phyloP scores from a whole-genome alignment of 2,797 vertebrate genomes.

The Pelobates cultripes region DNA sequence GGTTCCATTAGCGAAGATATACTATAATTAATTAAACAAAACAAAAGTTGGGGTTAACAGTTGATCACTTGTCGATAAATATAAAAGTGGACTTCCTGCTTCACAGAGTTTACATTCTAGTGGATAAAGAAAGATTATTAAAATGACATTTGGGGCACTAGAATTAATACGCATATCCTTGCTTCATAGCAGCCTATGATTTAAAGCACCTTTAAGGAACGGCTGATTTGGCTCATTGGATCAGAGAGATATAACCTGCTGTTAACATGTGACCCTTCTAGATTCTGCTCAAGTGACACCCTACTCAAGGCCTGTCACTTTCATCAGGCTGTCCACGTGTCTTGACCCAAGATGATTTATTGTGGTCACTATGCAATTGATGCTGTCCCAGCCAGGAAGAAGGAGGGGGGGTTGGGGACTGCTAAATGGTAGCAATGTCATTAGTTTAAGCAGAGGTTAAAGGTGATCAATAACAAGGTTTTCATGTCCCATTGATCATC shows the following conservation, averaged over 20 bases:
- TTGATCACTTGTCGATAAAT: no score
- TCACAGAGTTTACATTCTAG: not conserved
- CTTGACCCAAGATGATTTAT: slow-evolving; percentile 82
- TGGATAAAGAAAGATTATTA: not conserved
- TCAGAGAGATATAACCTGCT: slow-evolving; percentile 57
- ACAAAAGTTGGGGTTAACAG: no score
- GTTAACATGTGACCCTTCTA: slow-evolving; percentile 68
- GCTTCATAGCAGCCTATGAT: not conserved
- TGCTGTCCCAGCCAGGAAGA: slow-evolving; percentile 71
- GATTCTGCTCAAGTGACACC: slow-evolving; percentile 9
- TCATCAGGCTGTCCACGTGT: slow-evolving; percentile 51
- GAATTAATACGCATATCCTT: not conserved
- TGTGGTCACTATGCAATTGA: slow-evolving; percentile 82
- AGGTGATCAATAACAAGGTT: slow-evolving; percentile 93
- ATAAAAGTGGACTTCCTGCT: not conserved
- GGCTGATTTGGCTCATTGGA: slow-evolving; percentile 1
- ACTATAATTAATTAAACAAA: no score
- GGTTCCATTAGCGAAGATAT: no score
- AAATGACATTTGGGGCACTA: not conserved
- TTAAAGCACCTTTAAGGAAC: slow-evolving; percentile 15
- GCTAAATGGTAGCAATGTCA: slow-evolving; percentile 93
- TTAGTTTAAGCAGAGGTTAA: slow-evolving; percentile 88
- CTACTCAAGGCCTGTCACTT: slow-evolving; percentile 65
- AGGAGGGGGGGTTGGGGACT: slow-evolving; percentile 70
- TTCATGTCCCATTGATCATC: slow-evolving; percentile 73